Conservation (phyloP, 2,113 vertebrate genomes). For the Cyrtonyx montezumae region DNA sequence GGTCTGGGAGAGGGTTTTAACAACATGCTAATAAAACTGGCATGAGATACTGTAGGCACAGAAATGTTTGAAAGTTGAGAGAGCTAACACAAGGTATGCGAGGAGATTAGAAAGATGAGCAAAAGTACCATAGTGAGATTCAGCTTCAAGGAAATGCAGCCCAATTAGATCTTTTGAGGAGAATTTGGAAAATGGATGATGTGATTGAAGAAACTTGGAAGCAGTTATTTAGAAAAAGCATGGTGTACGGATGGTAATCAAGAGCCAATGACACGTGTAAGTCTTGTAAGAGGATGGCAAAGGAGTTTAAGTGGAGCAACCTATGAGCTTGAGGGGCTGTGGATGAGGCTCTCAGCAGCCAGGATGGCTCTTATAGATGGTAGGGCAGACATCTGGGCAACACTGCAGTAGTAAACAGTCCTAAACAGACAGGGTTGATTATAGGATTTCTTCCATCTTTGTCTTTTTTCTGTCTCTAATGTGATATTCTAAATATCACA, state of each 20-base stretch:
- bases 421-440: background rate
- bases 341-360: background rate
- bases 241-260: background rate
- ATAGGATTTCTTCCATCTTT: background rate
- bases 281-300: background rate
- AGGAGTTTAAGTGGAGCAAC: background rate
- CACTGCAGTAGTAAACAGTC: background rate
- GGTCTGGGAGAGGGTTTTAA: slow-evolving; percentile 69
- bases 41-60: slow-evolving; percentile 49
- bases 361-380: rapidly evolving
- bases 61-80: slow-evolving; percentile 16
- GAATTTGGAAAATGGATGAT: background rate
- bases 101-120: background rate
- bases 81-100: background rate
- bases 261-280: background rate
- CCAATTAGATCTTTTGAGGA: background rate
- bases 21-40: slow-evolving; percentile 71
- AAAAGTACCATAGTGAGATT: background rate
- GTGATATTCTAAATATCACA: background rate
- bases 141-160: background rate
- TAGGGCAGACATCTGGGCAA: background rate
- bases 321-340: rapidly evolving
- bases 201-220: background rate
- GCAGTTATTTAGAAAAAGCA: background rate
- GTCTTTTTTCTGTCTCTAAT: background rate